Evolutionary conservation across 2,888 invertebrate genomes (phyloP).

Genomic region (Eupithecia pulchellata): DNA sequence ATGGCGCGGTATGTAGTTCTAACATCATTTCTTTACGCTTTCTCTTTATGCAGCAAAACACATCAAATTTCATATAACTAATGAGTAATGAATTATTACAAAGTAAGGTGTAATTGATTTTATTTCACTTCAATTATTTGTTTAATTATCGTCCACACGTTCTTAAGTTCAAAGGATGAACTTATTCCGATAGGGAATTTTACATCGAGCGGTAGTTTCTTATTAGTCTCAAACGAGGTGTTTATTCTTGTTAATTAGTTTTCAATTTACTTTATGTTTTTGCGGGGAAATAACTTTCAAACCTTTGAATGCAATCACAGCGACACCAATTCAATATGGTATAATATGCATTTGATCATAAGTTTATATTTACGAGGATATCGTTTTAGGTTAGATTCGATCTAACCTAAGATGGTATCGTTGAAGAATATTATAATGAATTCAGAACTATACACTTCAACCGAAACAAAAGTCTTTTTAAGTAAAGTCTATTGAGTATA

Average conservation of each 20-base stretch:
- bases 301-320: background rate
- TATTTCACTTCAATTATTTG: no score
- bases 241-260: conserved; percentile 26
- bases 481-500: no score
- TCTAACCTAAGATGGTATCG: no score
- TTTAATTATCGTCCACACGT: background rate
- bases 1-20: no score
- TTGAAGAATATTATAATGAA: background rate
- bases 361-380: background rate
- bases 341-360: background rate
- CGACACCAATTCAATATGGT: background rate
- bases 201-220: conserved; percentile 9
- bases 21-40: no score
- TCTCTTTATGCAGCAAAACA: no score
- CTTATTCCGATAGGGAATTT: conserved; percentile 15
- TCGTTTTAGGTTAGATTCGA: no score
- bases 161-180: background rate
- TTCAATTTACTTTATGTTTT: conserved; percentile 13
- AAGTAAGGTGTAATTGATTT: no score
- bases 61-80: no score
- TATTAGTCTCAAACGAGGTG: conserved; percentile 12
- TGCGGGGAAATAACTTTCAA: background rate
- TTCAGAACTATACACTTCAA: background rate
- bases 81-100: no score
- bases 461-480: no score